phyloP scores from a whole-genome alignment of 2,113 vertebrate species.

The Myanophis thanlyinensis region DNA sequence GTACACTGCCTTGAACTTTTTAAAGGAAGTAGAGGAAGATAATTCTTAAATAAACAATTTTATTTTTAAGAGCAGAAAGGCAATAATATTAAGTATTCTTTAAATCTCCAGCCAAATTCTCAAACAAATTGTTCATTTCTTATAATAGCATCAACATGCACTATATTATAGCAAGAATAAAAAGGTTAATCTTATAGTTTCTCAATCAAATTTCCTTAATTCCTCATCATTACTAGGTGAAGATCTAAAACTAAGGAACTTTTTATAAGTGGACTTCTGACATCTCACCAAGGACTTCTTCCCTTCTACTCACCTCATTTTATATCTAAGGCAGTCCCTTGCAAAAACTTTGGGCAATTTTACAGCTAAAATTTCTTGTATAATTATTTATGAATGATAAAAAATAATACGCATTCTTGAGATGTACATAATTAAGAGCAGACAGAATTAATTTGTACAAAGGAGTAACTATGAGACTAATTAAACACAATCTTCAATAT shows the following conservation, averaged over 20 bases:
- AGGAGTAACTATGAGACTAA: neutral
- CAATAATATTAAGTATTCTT: neutral
- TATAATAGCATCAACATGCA: neutral
- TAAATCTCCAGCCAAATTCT: neutral
- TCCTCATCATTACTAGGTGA: neutral
- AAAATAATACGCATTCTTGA: neutral
- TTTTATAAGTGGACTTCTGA: neutral
- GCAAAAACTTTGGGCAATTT: neutral
- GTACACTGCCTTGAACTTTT: neutral
- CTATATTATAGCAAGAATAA: neutral
- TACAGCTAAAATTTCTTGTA: neutral
- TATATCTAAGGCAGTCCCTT: neutral
- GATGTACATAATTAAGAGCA: neutral
- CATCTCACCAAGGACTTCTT: neutral
- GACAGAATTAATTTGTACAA: neutral
- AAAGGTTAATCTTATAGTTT: neutral
- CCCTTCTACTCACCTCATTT: neutral
- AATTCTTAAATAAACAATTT: neutral
- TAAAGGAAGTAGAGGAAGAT: neutral
- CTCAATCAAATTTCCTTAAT: neutral
- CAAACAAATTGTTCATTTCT: neutral
- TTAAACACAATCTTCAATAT: neutral
- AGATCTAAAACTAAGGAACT: neutral
- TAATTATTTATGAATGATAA: neutral
- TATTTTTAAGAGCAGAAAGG: neutral